phyloP scores from a whole-genome alignment of 2,113 vertebrate species.

The Myotis brandtii region DNA sequence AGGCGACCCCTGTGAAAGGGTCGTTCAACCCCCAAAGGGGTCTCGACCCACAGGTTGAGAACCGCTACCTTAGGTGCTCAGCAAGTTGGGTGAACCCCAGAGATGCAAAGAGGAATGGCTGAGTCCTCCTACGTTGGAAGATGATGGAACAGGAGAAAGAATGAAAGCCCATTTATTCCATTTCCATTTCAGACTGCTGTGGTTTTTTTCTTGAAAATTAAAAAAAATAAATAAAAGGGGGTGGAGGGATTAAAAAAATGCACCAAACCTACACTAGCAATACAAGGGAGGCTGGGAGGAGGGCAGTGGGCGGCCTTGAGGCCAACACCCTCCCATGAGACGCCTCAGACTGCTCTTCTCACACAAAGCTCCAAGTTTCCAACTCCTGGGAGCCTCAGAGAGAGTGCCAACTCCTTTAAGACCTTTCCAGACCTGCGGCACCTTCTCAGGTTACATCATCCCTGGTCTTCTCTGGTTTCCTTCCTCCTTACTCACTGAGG shows the following conservation, averaged over 20 bases:
- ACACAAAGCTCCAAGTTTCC: not conserved
- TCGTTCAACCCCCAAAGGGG: no score
- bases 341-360: not conserved
- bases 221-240: not conserved
- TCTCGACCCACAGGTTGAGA: no score
- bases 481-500: slow-evolving; percentile 45
- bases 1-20: no score
- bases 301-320: not conserved
- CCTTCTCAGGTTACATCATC: slow-evolving; percentile 47
- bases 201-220: not conserved
- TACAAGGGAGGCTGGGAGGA: not conserved
- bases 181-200: not conserved
- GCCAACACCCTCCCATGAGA: not conserved
- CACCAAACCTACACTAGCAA: not conserved
- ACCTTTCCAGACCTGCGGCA: not conserved
- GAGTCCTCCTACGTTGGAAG: not conserved
- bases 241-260: not conserved
- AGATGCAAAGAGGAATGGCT: not conserved
- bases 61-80: not conserved
- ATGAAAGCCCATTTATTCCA: not conserved
- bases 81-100: rapidly evolving
- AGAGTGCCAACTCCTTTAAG: not conserved
- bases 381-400: not conserved
- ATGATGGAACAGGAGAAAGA: not conserved
- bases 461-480: slow-evolving; percentile 41